phyloP scores from a whole-genome alignment of 2,797 vertebrate species.

The Dipus sagitta region DNA sequence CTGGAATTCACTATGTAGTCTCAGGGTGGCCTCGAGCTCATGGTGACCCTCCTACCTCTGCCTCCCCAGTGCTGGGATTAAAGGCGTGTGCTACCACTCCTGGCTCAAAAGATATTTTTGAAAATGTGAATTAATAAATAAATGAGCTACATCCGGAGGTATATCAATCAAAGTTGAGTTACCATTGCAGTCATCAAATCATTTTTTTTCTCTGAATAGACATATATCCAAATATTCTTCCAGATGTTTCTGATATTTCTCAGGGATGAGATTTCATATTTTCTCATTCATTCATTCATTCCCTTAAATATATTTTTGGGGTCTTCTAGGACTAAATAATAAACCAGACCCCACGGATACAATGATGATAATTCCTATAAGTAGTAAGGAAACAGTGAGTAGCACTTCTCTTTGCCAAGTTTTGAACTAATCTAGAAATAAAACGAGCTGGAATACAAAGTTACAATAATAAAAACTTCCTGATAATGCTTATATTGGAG shows the following conservation, averaged over 20 bases:
- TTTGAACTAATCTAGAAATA: constrained; percentile 14
- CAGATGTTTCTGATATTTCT: neutral
- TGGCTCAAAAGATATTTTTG: neutral
- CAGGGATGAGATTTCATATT: neutral
- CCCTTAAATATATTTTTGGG: neutral
- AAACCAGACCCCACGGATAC: neutral
- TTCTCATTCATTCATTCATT: constrained; percentile 8
- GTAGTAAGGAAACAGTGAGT: neutral
- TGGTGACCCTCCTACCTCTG: too few species aligned
- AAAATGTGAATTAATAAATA: neutral
- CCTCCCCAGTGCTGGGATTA: too few species aligned
- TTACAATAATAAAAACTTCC: neutral
- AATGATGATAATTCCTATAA: neutral
- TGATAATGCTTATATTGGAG: neutral
- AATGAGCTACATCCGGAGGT: neutral
- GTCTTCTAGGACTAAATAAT: neutral
- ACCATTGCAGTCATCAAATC: too few species aligned
- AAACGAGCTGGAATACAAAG: neutral
- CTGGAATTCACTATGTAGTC: too few species aligned
- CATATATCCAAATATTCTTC: neutral
- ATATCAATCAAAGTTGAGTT: neutral
- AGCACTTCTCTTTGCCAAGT: neutral
- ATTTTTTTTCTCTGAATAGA: neutral
- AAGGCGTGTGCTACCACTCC: too few species aligned
- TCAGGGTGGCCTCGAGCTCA: too few species aligned